Conservation (phyloP, 2,888 invertebrate genomes). For the Drosophila leonis region DNA sequence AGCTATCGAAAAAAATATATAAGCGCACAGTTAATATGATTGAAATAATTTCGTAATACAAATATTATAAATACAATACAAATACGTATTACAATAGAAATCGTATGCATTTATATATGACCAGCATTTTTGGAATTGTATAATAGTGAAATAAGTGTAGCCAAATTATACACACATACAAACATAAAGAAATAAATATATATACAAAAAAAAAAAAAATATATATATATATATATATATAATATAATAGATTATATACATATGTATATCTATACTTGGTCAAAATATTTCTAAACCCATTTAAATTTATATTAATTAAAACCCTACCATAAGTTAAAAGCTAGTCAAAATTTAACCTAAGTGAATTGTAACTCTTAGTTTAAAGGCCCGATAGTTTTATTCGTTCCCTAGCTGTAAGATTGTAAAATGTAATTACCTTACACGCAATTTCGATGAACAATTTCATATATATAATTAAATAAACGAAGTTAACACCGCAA, state of each 20-base stretch:
- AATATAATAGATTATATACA: slow-evolving; percentile 1
- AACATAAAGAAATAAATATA: slow-evolving; percentile 17
- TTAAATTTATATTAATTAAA: slow-evolving; percentile 30
- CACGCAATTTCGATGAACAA: slow-evolving; percentile 71
- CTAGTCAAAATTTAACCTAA: slow-evolving; percentile 59
- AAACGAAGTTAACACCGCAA: slow-evolving; percentile 73
- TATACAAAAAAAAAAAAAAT: no score
- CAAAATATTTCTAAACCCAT: slow-evolving; percentile 31
- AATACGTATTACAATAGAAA: slow-evolving; percentile 56
- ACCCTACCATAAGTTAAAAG: slow-evolving; percentile 48
- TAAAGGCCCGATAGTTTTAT: slow-evolving; percentile 21
- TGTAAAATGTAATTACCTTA: slow-evolving; percentile 75
- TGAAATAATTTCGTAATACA: slow-evolving; percentile 53
- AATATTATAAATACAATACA: slow-evolving; percentile 45
- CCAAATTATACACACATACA: slow-evolving; percentile 63
- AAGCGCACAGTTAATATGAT: slow-evolving; percentile 53
- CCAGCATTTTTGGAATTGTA: slow-evolving; percentile 80
- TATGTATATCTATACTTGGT: slow-evolving; percentile 5
- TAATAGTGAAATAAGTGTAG: slow-evolving; percentile 64
- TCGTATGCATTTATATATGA: slow-evolving; percentile 78
- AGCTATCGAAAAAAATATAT: slow-evolving; percentile 43
- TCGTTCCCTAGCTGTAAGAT: slow-evolving; percentile 50
- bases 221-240: slow-evolving; percentile 3
- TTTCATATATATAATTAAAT: slow-evolving; percentile 73
- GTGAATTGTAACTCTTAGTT: slow-evolving; percentile 50